These are phyloP conservation scores for Sacculina carcini DNA, from an alignment of 2,888 invertebrate species.

Conservation along the genomic window DNA sequence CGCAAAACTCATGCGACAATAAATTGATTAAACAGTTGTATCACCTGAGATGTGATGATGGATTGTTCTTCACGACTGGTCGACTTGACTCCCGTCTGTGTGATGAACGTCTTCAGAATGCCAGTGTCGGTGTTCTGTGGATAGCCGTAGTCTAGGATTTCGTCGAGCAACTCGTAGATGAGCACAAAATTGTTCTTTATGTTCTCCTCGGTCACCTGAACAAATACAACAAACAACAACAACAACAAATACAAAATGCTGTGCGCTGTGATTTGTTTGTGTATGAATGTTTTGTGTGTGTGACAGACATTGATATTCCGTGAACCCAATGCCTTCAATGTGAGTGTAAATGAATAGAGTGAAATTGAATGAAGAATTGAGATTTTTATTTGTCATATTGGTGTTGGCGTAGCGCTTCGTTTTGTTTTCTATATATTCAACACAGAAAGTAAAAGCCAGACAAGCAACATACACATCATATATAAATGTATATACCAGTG, in stretches of 20 bases:
- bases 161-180: constrained; percentile 94
- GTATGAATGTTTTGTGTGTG: no score
- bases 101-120: constrained; percentile 94
- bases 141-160: constrained; percentile 97
- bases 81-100: constrained; percentile 95
- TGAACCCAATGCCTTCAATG: no score
- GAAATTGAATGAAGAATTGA: no score
- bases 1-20: background rate
- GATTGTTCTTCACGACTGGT: constrained; percentile 98
- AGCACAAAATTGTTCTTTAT: constrained; percentile 99
- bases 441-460: no score
- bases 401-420: no score
- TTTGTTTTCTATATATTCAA: no score
- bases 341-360: no score
- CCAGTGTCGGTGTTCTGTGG: constrained; percentile 99
- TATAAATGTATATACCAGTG: no score
- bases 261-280: no score
- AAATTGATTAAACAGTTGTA: background rate
- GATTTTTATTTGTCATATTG: no score
- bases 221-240: constrained; percentile 34
- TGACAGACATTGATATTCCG: no score
- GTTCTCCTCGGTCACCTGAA: constrained; percentile 97
- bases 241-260: background rate
- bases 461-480: no score
- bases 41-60: constrained; percentile 84